phyloP scores from a whole-genome alignment of 2,888 invertebrate genomes.

The Parochlus steinenii region DNA sequence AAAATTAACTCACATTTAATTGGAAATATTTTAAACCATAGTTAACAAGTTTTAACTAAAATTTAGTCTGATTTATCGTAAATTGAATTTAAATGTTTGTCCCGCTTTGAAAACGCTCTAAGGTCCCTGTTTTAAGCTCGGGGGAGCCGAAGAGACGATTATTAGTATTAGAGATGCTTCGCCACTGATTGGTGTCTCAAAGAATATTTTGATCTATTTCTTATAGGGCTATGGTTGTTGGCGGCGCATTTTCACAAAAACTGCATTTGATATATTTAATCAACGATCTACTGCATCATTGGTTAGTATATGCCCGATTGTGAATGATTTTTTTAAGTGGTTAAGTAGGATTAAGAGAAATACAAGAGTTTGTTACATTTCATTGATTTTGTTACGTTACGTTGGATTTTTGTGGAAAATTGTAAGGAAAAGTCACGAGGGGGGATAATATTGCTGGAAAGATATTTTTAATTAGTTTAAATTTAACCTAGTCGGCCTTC shows the following conservation, averaged over 20 bases:
- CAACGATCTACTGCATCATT: conserved; percentile 96
- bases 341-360: background rate
- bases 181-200: too few species aligned
- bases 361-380: background rate
- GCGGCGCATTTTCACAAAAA: conserved; percentile 73
- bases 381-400: background rate
- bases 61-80: conserved; percentile 8
- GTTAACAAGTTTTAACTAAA: conserved; percentile 1
- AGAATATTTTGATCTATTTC: conserved; percentile 29
- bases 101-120: too few species aligned
- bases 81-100: background rate
- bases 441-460: too few species aligned
- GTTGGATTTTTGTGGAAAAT: background rate
- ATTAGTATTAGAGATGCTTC: too few species aligned
- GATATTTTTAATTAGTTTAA: too few species aligned
- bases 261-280: conserved; percentile 96
- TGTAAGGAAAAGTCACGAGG: too few species aligned
- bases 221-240: conserved; percentile 39
- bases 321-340: background rate
- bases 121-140: background rate
- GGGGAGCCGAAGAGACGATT: background rate
- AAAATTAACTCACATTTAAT: too few species aligned
- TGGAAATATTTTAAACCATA: conserved; percentile 3
- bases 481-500: too few species aligned
- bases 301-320: conserved; percentile 44